Evolutionary conservation across 2,113 vertebrate species (phyloP).

Genomic region (Hymenochirus boettgeri): DNA sequence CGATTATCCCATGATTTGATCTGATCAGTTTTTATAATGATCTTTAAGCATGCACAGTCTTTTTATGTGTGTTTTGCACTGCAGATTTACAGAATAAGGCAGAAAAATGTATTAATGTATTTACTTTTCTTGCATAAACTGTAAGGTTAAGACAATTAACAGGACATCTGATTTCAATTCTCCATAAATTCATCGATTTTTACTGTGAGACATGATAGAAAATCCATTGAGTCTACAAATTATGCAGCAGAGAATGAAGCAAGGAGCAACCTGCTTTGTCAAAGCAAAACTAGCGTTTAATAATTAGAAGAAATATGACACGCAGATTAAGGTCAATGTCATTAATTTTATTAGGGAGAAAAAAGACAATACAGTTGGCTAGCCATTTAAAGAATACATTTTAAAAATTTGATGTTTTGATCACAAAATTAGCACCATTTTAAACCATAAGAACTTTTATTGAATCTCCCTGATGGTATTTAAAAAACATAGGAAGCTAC

Average conservation of each 20-base stretch:
- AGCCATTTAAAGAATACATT: conserved; percentile 9
- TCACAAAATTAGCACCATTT: background rate
- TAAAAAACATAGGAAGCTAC: too few relatives aligned
- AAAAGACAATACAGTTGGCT: background rate
- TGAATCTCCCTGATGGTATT: too few relatives aligned
- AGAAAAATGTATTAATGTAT: too few relatives aligned
- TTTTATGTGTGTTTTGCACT: too few relatives aligned
- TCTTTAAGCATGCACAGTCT: too few relatives aligned
- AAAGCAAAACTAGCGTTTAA: background rate
- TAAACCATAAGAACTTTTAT: background rate
- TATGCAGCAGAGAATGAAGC: background rate
- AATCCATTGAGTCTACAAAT: background rate
- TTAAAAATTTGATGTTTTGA: background rate
- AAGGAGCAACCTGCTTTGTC: background rate
- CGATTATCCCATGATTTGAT: too few relatives aligned
- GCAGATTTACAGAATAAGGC: too few relatives aligned
- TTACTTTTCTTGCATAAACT: background rate
- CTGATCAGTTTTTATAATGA: too few relatives aligned
- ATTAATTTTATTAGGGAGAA: conserved; percentile 22
- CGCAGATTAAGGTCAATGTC: conserved; percentile 12
- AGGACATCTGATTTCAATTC: background rate
- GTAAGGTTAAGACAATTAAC: background rate
- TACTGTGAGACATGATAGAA: background rate
- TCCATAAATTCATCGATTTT: background rate
- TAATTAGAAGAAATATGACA: conserved; percentile 17